Evolutionary conservation across 2,113 vertebrate genomes (phyloP), one percentile per base, ranked within the genome.

Genomic region (Sturnus vulgaris): DNA sequence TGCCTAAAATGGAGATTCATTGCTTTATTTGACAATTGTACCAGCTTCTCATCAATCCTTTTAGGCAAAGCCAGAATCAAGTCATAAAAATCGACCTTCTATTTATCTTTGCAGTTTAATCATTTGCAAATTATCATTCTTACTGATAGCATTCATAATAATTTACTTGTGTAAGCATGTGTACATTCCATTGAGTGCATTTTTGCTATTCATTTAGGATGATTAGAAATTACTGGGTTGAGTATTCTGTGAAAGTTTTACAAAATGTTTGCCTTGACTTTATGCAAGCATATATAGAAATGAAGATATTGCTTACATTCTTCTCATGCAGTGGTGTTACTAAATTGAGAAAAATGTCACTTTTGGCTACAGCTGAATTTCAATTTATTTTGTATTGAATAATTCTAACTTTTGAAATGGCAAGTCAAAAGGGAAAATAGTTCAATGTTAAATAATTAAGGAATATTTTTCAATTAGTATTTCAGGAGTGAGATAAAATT

Each of bases 81-180:
- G 55, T 92, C 93, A 86, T 28, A 83, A 68, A 97, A 91, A 55
- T 53, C 18, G 13, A 70, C 64, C 42, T 91, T 87, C 63, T 90
- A 0, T 95, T 94, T 79, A 63, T 91, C 79, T 77, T 63, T 78
- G 52, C 49, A 66, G 85, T 81, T 97, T 88, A 95, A 96, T 96
- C 16, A 87, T 92, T 95, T 88, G 71, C 79, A 91, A 94, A 77
- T 91, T 95, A 65, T 77, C n/a, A 61, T 90, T 85, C 66, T 87
- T 92, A 57, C 66, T 55, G 87, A 82, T 90, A 85, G 63, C 4
- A 3, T 85, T 95, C 63, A 23, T 93, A 93, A 85, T 61, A 90
- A 82, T 69, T 50, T 90, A 59, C 79, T 88, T 80, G 33, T 82
- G 53, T 91, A 63, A 90, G 66, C 35, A 40, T 44, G 78, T 80